Conservation (phyloP, 2,888 invertebrate genomes). For the Leistus spinibarbis region DNA sequence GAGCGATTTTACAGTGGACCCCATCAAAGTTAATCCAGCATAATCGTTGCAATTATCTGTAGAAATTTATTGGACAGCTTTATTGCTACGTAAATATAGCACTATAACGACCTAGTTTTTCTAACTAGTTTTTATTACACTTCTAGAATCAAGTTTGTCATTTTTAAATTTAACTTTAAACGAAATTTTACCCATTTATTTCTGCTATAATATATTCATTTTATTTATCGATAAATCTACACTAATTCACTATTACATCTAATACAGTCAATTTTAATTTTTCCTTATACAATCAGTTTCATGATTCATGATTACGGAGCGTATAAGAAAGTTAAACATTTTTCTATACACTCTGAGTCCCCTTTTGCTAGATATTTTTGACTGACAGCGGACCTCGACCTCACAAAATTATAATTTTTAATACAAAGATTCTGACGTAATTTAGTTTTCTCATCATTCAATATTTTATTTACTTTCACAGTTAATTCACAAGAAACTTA, state of each 20-base stretch:
- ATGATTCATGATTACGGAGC: too few species aligned
- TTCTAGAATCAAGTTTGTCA: neutral
- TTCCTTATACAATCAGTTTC: neutral
- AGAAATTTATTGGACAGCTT: neutral
- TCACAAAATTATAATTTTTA: neutral
- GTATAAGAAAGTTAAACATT: too few species aligned
- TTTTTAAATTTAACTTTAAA: neutral
- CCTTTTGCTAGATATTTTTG: neutral
- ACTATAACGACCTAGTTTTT: neutral
- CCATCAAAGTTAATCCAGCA: neutral
- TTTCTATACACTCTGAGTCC: neutral
- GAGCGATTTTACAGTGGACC: neutral
- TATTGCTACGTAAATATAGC: neutral
- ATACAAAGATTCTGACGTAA: neutral
- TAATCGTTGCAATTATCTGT: neutral
- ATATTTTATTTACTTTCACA: neutral
- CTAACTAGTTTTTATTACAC: neutral
- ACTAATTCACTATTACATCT: too few species aligned
- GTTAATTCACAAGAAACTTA: neutral
- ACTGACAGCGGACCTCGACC: slow-evolving; percentile 7
- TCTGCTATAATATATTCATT: too few species aligned
- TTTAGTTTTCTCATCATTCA: neutral
- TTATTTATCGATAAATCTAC: too few species aligned
- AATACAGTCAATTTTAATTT: neutral
- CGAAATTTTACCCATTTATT: neutral